Evolutionary conservation across 2,888 invertebrate genomes (phyloP).

Genomic region (Epistrophe eligans): DNA sequence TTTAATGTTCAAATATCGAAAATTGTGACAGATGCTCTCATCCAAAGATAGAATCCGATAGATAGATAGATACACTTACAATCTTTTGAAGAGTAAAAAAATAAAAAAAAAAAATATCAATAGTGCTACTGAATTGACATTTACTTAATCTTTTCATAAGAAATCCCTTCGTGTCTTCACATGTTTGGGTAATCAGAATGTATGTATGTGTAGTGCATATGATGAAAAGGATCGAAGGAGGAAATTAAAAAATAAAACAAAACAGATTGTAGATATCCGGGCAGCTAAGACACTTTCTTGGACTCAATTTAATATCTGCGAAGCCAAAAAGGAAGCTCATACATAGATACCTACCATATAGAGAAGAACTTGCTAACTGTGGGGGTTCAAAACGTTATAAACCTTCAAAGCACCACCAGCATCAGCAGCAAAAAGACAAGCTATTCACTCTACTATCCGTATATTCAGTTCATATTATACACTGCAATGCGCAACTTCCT

Average conservation of each 20-base stretch:
- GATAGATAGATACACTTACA: not conserved
- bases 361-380: conserved; percentile 32
- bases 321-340: conserved; percentile 45
- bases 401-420: conserved; percentile 15
- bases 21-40: conserved; percentile 39
- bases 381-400: conserved; percentile 42
- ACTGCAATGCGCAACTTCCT: conserved; percentile 75
- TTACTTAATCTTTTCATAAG: not conserved
- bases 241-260: conserved; percentile 30
- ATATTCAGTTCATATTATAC: conserved; percentile 19
- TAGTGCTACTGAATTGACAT: conserved; percentile 6
- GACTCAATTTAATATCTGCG: conserved; percentile 38
- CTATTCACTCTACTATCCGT: not conserved
- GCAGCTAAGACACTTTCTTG: conserved; percentile 51
- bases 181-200: not conserved
- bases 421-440: conserved; percentile 18
- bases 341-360: not conserved
- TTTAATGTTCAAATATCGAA: conserved; percentile 26
- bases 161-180: conserved; percentile 4
- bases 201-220: not conserved
- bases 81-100: not conserved
- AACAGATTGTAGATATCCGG: conserved; percentile 17
- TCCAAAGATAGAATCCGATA: conserved; percentile 6
- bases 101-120: not conserved
- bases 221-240: conserved; percentile 5